Percentiles rank a stretch among this genome's conserved stretches.
Conservation (phyloP, 23 tunicate species). For the Diplosoma virens region DNA sequence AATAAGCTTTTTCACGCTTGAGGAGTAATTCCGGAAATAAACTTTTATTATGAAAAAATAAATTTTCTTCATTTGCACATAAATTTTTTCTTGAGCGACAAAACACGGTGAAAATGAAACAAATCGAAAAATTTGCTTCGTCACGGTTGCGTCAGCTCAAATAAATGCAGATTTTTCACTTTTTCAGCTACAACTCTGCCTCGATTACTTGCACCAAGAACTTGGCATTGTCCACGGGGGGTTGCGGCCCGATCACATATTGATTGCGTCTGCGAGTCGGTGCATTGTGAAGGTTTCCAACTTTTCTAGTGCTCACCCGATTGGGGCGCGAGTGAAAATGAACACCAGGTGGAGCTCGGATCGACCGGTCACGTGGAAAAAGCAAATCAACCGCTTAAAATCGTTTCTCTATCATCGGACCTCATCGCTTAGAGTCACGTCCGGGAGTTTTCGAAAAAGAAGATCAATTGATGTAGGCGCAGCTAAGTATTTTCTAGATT, state of each 20-base stretch:
- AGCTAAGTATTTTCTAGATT: too few relatives aligned
- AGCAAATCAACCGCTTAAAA: slow-evolving; percentile 10
- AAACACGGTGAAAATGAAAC: too few relatives aligned
- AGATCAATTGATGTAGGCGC: slow-evolving; percentile 20
- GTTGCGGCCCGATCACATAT: slow-evolving; percentile 42
- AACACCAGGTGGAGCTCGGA: slow-evolving; percentile 1
- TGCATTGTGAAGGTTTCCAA: slow-evolving; percentile 51
- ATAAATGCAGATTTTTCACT: too few relatives aligned
- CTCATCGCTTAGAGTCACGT: slow-evolving; percentile 23
- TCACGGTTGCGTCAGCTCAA: too few relatives aligned
- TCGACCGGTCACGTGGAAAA: neutral
- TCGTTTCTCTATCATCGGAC: slow-evolving; percentile 35
- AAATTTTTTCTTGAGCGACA: too few relatives aligned
- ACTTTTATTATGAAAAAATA: too few relatives aligned
- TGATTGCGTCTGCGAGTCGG: slow-evolving; percentile 34
- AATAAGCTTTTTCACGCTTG: too few relatives aligned
- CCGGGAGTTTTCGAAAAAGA: slow-evolving; percentile 1
- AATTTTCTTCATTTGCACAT: too few relatives aligned
- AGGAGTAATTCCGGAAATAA: too few relatives aligned
- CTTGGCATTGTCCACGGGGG: slow-evolving; percentile 46
- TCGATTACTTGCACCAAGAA: slow-evolving; percentile 33
- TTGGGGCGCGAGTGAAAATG: slow-evolving; percentile 49
- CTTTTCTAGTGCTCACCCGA: slow-evolving; percentile 35
- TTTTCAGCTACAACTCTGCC: slow-evolving; percentile 31
- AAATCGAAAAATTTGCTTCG: too few relatives aligned